Conservation (phyloP, 2,888 invertebrate species). For the Hanleya hanleyi region DNA sequence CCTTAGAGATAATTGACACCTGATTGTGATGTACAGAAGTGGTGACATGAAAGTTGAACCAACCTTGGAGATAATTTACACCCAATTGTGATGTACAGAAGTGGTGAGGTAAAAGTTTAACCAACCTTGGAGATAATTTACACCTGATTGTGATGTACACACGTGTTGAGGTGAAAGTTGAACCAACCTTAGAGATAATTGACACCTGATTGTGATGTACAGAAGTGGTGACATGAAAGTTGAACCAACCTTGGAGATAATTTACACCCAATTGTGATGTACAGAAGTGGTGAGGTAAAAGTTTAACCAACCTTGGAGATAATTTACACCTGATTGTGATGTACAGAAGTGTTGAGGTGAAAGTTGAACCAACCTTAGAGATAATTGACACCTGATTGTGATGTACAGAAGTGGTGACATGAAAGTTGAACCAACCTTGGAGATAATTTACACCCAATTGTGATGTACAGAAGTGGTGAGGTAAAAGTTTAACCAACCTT, state of each 20-base stretch:
- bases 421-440: too few species aligned
- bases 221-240: too few species aligned
- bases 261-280: background rate
- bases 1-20: background rate
- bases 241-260: background rate
- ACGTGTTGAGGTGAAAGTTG: too few species aligned
- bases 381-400: background rate
- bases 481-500: too few species aligned
- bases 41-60: too few species aligned
- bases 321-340: background rate
- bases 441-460: too few species aligned
- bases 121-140: background rate
- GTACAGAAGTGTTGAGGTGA: background rate
- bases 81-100: background rate
- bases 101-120: too few species aligned
- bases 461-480: too few species aligned
- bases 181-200: background rate
- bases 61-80: background rate
- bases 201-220: background rate
- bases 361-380: background rate
- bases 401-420: too few species aligned
- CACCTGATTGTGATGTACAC: background rate
- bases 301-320: background rate
- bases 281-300: too few species aligned
- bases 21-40: too few species aligned